Evolutionary conservation across 2,888 invertebrate species (phyloP).

Genomic region (Ormyrus rosae): DNA sequence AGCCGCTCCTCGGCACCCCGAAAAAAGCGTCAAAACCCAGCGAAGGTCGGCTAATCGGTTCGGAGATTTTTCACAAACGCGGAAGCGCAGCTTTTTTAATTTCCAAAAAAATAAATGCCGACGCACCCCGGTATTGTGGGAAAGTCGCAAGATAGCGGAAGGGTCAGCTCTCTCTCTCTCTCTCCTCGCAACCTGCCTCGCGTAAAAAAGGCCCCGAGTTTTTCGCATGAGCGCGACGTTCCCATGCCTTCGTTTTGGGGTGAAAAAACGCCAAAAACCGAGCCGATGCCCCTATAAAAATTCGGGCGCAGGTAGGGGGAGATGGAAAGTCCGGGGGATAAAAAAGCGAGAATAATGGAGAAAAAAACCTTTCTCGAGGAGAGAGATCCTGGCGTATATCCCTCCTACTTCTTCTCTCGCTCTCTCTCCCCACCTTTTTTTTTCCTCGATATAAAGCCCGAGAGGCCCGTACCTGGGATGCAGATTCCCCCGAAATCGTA

Average conservation of each 20-base stretch:
- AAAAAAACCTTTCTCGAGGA: slow-evolving; percentile 57
- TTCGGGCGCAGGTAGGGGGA: slow-evolving; percentile 60
- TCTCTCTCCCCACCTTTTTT: slow-evolving; percentile 61
- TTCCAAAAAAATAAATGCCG: slow-evolving; percentile 52
- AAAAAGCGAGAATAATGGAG: slow-evolving; percentile 48
- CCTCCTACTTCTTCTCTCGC: slow-evolving; percentile 51
- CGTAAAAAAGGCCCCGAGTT: slow-evolving; percentile 19
- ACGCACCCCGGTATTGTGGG: slow-evolving; percentile 57
- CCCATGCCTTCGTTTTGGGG: slow-evolving; percentile 56
- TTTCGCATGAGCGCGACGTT: slow-evolving; percentile 45
- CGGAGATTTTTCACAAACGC: not conserved
- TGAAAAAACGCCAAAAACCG: slow-evolving; percentile 62
- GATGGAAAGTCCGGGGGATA: slow-evolving; percentile 54
- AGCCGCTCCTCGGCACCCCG: not conserved
- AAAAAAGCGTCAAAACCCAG: slow-evolving; percentile 1
- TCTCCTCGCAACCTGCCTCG: slow-evolving; percentile 16
- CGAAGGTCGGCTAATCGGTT: slow-evolving; percentile 32
- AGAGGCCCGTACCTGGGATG: slow-evolving; percentile 64
- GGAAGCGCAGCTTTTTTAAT: slow-evolving; percentile 37
- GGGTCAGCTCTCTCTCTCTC: slow-evolving; percentile 58
- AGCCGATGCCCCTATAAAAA: slow-evolving; percentile 59
- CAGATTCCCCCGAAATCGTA: slow-evolving; percentile 72
- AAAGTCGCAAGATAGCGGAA: slow-evolving; percentile 59
- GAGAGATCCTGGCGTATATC: slow-evolving; percentile 57
- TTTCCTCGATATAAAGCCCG: slow-evolving; percentile 49